Evolutionary conservation across 2,797 vertebrate genomes (phyloP).

Genomic region (Aulostomus chinensis): DNA sequence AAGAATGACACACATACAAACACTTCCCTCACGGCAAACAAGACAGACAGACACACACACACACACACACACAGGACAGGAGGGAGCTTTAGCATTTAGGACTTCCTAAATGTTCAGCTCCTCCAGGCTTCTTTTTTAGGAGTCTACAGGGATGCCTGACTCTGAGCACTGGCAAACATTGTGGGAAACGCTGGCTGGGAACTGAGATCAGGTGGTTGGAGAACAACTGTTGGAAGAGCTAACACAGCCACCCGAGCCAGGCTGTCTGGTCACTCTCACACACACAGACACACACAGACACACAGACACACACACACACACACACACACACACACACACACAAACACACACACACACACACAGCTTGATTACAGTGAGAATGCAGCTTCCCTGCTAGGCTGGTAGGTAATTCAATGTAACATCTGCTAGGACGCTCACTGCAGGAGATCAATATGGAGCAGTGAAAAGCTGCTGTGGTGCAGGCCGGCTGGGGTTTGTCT

Average conservation of each 20-base stretch:
- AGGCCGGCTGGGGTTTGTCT: constrained; percentile 17
- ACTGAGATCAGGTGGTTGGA: constrained; percentile 55
- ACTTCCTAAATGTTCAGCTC: constrained; percentile 41
- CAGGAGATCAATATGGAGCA: constrained; percentile 26
- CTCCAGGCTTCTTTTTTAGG: constrained; percentile 18
- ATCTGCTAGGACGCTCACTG: constrained; percentile 65
- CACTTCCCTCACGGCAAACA: constrained; percentile 11
- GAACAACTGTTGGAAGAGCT: constrained; percentile 56
- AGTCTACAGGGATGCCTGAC: constrained; percentile 41
- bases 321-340: constrained; percentile 21
- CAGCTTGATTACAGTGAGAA: constrained; percentile 61
- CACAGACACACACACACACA: constrained; percentile 11
- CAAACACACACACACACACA: constrained; percentile 17
- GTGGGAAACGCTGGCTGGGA: constrained; percentile 46
- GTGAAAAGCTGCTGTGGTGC: constrained; percentile 21
- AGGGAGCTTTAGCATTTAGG: constrained; percentile 23
- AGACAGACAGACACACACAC: constrained; percentile 19
- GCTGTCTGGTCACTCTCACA: constrained; percentile 30
- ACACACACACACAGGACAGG: constrained; percentile 23
- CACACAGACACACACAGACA: constrained; percentile 20
- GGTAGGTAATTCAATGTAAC: constrained; percentile 61
- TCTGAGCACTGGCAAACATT: constrained; percentile 50
- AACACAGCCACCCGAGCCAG: constrained; percentile 33
- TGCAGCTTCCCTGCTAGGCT: constrained; percentile 33
- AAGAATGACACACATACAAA: constrained; percentile 35